Evolutionary conservation across 2,797 vertebrate genomes (phyloP), one percentile per base, ranked within the genome.

Genomic region (Coranthus polyacanthus): DNA sequence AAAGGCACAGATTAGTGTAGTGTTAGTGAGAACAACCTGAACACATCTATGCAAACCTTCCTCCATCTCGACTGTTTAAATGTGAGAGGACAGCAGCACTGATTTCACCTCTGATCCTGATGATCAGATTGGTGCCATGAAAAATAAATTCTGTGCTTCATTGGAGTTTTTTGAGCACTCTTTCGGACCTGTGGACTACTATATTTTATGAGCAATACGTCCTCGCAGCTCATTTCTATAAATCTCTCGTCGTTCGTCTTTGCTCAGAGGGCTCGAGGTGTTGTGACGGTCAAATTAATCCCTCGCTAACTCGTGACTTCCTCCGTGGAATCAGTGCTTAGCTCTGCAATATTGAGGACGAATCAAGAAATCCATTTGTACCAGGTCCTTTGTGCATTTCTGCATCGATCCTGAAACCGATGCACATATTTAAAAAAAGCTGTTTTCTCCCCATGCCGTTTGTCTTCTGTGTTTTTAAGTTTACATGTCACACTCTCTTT

Each of bases 31-130:
- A 69, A 66, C 44, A 37, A 65, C 60, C 60, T 72, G 55, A 79
- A 82, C 87, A 55, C 80, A 68, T 91, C 91, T 93, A 93, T 93
- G 91, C 92, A 92, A 93, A 82, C 68, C 51, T 57, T 72, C 71
- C 74, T 80, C 67, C 68, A 52, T 51, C 49, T 0, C 21, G 74
- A 64, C 82, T 68, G 68, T 77, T 78, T 47, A 32, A 22, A 64
- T 15, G 59, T 5, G 72, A 52, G 46, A 49, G 3, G 52, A 57
- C 51, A 10, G 65, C 60, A 76, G 77, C 75, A 54, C 75, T 67
- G 79, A 69, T 42, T 41, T 65, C 20, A 44, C 18, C 18, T 34
- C 44, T n/a, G 21, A 32, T 47, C 16, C n/a, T n/a, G n/a, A n/a
- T n/a, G n/a, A n/a, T n/a, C n/a, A n/a, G n/a, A n/a, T n/a, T n/a